Evolutionary conservation across 2,888 invertebrate species (phyloP), one percentile per base, ranked within the genome.

Genomic region (Aricia artaxerxes): DNA sequence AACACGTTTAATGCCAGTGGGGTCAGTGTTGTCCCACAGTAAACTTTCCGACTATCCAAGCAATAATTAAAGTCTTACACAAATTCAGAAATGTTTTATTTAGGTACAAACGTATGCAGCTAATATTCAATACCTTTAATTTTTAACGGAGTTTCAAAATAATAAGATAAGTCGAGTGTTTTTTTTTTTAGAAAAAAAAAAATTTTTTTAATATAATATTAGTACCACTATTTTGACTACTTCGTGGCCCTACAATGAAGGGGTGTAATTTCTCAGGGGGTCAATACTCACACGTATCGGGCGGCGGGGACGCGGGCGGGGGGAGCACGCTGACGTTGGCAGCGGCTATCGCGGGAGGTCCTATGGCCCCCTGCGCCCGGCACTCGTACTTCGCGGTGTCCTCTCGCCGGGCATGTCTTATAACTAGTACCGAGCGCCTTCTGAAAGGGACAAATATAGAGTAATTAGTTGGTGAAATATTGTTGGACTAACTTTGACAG

Each of bases 311-410:
- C 53, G 91, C 87, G 82, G 86, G 86, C 5, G 92, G 91, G 78
- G 90, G 87, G 84, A 91, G 84, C 40, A 94, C 91, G 90, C 92
- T 95, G 89, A 94, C 94, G 88, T 95, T 95, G 85, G 95, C 95
- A 80, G 92, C 88, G 79, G 95, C 93, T 81, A 95, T 90, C 83
- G 95, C 95, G 81, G 95, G 93, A 82, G 95, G 94, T 81, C 96
- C 96, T 84, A 96, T 94, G 82, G 96, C 96, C 83, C 96, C 96
- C 89, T 96, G 96, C 82, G 97, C 97, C 86, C 97, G 95, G 93
- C 98, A 98, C 93, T 97, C 97, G 94, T 98, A 98, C 87, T 94
- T 94, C 87, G 97, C 98, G 85, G 96, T 95, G 94, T 97, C 97
- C 90, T 96, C 96, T 85, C 95, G 95, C 87, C 95, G 95, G 86